These are phyloP conservation scores for Melanostoma mellinum DNA, from an alignment of 2,888 invertebrate genomes.

Conservation along the genomic window DNA sequence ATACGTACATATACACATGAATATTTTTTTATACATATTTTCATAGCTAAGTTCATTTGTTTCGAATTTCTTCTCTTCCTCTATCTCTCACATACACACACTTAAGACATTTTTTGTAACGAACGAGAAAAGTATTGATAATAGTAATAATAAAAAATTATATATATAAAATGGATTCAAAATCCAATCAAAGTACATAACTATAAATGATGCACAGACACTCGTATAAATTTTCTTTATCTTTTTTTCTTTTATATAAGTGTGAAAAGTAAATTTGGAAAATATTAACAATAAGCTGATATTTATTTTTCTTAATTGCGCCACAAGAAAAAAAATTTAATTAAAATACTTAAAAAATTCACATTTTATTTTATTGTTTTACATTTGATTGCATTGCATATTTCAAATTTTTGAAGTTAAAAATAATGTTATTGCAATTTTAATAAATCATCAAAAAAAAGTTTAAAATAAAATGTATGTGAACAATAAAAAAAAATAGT, in stretches of 20 bases:
- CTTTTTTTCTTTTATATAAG: slow-evolving; percentile 48
- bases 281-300: slow-evolving; percentile 49
- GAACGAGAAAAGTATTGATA: slow-evolving; percentile 60
- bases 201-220: slow-evolving; percentile 59
- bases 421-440: slow-evolving; percentile 65
- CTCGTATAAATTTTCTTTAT: slow-evolving; percentile 41
- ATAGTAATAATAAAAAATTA: slow-evolving; percentile 68
- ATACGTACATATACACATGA: slow-evolving; percentile 43
- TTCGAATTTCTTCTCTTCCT: slow-evolving; percentile 34
- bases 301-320: slow-evolving; percentile 73
- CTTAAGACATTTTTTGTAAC: slow-evolving; percentile 57
- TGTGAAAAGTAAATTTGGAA: slow-evolving; percentile 20
- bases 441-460: slow-evolving; percentile 56
- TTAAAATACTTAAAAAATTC: slow-evolving; percentile 49
- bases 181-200: slow-evolving; percentile 55
- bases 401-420: slow-evolving; percentile 23
- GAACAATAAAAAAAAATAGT: slow-evolving; percentile 61
- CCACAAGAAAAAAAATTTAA: slow-evolving; percentile 54
- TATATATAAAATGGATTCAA: slow-evolving; percentile 37
- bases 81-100: slow-evolving; percentile 40
- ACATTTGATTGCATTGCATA: slow-evolving; percentile 65
- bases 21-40: slow-evolving; percentile 37
- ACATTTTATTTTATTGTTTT: slow-evolving; percentile 72
- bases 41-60: slow-evolving; percentile 61
- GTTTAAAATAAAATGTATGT: slow-evolving; percentile 68